phyloP scores from a whole-genome alignment of 1,140 invertebrate species.

The Gryon sp. region DNA sequence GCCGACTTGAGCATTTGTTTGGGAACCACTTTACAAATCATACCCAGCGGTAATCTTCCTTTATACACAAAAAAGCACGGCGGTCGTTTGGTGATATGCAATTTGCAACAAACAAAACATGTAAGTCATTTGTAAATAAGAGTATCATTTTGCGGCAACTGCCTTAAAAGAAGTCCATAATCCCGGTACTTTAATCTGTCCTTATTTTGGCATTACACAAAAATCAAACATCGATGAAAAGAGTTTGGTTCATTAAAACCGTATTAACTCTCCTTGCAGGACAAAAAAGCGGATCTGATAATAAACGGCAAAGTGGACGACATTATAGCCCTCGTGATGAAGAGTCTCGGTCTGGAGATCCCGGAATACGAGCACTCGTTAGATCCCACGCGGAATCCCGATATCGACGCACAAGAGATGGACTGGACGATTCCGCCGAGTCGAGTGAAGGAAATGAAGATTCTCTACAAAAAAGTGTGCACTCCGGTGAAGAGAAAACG shows the following conservation, averaged over 20 bases:
- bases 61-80: conserved; percentile 92
- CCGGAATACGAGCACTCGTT: conserved; percentile 83
- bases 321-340: conserved; percentile 88
- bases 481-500: conserved; percentile 77
- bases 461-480: conserved; percentile 79
- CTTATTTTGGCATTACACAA: no score
- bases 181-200: no score
- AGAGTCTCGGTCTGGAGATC: conserved; percentile 85
- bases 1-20: conserved; percentile 96
- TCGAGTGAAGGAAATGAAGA: conserved; percentile 80
- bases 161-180: no score
- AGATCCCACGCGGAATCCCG: conserved; percentile 84
- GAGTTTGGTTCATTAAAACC: no score
- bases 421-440: conserved; percentile 83
- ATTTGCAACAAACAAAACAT: conserved; percentile 98
- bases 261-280: no score
- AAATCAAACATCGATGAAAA: no score
- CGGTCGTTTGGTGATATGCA: conserved; percentile 95
- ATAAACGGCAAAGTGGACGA: conserved; percentile 95
- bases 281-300: conserved; percentile 93
- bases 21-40: conserved; percentile 98
- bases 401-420: conserved; percentile 71
- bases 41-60: conserved; percentile 97
- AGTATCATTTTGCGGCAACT: no score
- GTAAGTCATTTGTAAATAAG: conserved; percentile 81